Evolutionary conservation across 2,888 invertebrate genomes (phyloP).

Genomic region (Hipparchia sbordonii): DNA sequence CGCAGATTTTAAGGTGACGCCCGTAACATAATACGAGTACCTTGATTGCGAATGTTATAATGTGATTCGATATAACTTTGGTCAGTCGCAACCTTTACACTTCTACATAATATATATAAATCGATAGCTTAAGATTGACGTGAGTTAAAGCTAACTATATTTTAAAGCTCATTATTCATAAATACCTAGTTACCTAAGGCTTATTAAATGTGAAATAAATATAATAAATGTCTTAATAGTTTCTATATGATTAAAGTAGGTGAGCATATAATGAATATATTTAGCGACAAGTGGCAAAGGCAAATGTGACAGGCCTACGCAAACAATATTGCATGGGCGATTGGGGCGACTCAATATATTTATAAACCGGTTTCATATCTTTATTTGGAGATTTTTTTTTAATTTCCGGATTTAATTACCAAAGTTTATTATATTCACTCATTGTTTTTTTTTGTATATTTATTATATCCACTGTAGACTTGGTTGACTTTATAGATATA

Average conservation of each 20-base stretch:
- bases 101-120: neutral
- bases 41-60: too few species aligned
- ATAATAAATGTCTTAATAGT: neutral
- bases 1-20: too few species aligned
- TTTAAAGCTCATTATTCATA: conserved; percentile 6
- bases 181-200: conserved; percentile 10
- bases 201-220: neutral
- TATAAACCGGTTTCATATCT: neutral
- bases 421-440: neutral
- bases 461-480: too few species aligned
- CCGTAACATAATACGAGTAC: too few species aligned
- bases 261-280: neutral
- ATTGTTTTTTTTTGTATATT: neutral
- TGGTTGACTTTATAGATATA: too few species aligned
- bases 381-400: neutral
- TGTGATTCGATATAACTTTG: too few species aligned
- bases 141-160: conserved; percentile 7
- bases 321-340: neutral
- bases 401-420: neutral
- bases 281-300: conserved; percentile 1
- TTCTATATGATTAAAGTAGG: neutral
- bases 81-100: too few species aligned
- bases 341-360: neutral
- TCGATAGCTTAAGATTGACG: conserved; percentile 22
- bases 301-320: neutral